These are phyloP conservation scores for Eumacrocentrus americanus DNA, from an alignment of 2,888 invertebrate species.

Conservation along the genomic window DNA sequence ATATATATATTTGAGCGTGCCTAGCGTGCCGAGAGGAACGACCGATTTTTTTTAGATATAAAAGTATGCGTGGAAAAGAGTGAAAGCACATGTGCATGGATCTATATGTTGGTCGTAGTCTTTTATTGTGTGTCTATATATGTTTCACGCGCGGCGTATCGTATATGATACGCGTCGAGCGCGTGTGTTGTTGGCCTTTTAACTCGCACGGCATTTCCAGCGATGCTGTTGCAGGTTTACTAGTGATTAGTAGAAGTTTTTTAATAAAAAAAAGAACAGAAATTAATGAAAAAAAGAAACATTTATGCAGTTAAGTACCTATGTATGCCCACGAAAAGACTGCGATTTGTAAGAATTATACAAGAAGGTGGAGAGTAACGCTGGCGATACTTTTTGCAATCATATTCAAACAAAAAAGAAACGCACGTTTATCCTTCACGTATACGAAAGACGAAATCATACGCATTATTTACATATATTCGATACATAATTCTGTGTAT, in stretches of 20 bases:
- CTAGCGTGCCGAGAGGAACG: constrained; percentile 37
- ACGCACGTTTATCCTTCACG: constrained; percentile 22
- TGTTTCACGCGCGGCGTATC: constrained; percentile 41
- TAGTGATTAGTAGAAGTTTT: constrained; percentile 24
- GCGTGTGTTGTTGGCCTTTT: constrained; percentile 42
- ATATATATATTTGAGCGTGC: constrained; percentile 31
- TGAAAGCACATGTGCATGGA: constrained; percentile 9
- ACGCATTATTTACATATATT: not conserved
- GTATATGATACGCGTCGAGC: constrained; percentile 37
- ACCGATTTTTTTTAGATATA: constrained; percentile 28
- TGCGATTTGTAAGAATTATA: constrained; percentile 32
- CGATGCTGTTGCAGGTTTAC: constrained; percentile 34
- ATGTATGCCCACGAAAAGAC: constrained; percentile 41
- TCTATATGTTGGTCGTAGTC: constrained; percentile 2
- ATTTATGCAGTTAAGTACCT: constrained; percentile 34
- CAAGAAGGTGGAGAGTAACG: constrained; percentile 13
- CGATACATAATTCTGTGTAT: constrained; percentile 12
- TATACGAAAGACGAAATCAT: not conserved
- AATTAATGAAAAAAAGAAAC: constrained; percentile 27
- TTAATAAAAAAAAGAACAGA: too few relatives aligned
- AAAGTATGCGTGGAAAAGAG: constrained; percentile 3
- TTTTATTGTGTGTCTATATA: constrained; percentile 24
- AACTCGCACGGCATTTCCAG: constrained; percentile 37
- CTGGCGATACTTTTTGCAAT: constrained; percentile 27
- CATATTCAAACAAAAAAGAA: not conserved